Evolutionary conservation across 1,140 invertebrate species (phyloP).

Genomic region (Panulirus ornatus): DNA sequence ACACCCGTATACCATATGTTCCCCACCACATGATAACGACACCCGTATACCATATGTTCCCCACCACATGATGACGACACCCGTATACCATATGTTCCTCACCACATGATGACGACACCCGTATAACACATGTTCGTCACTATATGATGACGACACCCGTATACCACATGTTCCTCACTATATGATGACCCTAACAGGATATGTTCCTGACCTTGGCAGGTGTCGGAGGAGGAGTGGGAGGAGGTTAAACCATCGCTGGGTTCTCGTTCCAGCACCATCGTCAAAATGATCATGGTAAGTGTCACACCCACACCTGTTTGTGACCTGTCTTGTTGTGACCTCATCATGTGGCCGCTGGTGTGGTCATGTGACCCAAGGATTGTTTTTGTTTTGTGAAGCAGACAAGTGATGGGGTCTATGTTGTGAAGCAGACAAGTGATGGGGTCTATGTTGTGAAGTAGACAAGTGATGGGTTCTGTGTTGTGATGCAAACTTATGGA

Average conservation of each 20-base stretch:
- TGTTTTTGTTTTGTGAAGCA: neutral
- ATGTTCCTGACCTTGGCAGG: slow-evolving; percentile 79
- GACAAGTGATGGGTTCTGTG: neutral
- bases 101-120: too few relatives aligned
- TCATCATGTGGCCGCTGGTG: neutral
- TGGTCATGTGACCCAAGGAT: neutral
- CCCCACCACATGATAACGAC: neutral
- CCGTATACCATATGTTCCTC: neutral
- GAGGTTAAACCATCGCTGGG: slow-evolving; percentile 84
- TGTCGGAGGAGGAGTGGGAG: slow-evolving; percentile 90
- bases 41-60: neutral
- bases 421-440: neutral
- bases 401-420: neutral
- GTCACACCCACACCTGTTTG: neutral
- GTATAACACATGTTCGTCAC: neutral
- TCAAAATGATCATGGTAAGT: slow-evolving; percentile 82
- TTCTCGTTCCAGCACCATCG: slow-evolving; percentile 82
- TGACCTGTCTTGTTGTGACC: neutral
- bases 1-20: neutral
- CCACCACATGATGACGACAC: neutral
- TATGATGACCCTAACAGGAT: neutral
- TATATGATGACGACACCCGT: too few relatives aligned
- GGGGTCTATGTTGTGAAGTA: neutral
- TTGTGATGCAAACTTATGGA: neutral
- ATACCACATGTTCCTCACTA: neutral